Conservation (phyloP, 2,113 vertebrate genomes). For the Coturnix japonica region DNA sequence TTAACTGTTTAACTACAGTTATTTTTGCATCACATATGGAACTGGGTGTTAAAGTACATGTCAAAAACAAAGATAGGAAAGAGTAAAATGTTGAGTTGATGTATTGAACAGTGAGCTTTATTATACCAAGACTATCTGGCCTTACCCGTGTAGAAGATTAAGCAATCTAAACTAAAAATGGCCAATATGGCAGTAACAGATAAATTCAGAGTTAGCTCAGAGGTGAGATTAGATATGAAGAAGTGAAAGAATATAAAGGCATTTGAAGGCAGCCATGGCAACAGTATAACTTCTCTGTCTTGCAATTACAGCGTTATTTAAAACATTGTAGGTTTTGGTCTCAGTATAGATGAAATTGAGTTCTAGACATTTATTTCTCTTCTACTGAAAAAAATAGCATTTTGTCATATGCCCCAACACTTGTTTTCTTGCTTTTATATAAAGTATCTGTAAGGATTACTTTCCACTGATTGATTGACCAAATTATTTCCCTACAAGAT, state of each 20-base stretch:
- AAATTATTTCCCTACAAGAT: not conserved
- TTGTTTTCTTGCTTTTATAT: not conserved
- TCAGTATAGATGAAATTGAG: not conserved
- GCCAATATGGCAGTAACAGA: not conserved
- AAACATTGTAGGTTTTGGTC: not conserved
- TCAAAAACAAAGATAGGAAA: not conserved
- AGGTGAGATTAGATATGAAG: not conserved
- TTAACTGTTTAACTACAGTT: not conserved
- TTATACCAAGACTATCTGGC: not conserved
- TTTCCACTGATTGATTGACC: not conserved
- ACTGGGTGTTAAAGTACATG: not conserved
- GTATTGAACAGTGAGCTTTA: not conserved
- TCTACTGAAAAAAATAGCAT: not conserved
- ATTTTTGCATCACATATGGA: not conserved
- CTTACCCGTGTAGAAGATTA: not conserved
- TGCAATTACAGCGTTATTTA: slow-evolving; percentile 3
- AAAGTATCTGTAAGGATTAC: not conserved
- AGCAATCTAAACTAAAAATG: not conserved
- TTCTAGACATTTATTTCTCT: not conserved
- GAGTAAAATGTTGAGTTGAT: not conserved
- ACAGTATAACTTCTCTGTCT: not conserved
- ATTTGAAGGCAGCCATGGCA: slow-evolving; percentile 37
- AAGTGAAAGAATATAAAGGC: not conserved
- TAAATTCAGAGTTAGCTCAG: not conserved
- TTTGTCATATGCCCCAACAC: not conserved